Evolutionary conservation across 2,797 vertebrate genomes (phyloP), one percentile per base, ranked within the genome.

Genomic region (Zalophus californianus): DNA sequence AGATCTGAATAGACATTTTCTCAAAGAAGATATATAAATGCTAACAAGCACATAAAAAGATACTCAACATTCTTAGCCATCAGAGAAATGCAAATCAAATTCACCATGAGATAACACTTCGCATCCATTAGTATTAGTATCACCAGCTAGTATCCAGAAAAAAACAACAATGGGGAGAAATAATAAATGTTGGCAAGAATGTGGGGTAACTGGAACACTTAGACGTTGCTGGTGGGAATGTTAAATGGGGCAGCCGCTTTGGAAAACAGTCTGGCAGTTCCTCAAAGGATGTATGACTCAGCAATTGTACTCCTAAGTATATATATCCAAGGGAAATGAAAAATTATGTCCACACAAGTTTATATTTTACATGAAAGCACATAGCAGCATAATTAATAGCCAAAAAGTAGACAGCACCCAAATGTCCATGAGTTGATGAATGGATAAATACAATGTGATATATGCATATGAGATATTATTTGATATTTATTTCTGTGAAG

Each of bases 401-500:
- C 13, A 77, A 77, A 92, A 75, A 44, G n/a, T 27, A 66, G 27
- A 77, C 66, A 44, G 10, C 48, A 75, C 35, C 50, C 48, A 86
- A 70, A 85, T 77, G 27, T 44, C 48, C 21, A 92, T 27, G 58
- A 62, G 32, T 18, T 64, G n/a, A 85, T 29, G n/a, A 56, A 75
- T n/a, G 18, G 56, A 75, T 75, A 89, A 62, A 52, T 78, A 87
- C 58, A 80, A 58, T 50, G 16, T 87, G 41, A 80, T 52, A 41
- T 32, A 87, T 23, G 11, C 20, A 64, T 60, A 86, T 35, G 48
- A 92, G 27, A 20, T 86, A 23, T 66, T 56, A 92, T 54, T 86
- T 93, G 64, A 77, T 73, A 93, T 44, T 66, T 77, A 77, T 77
- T 44, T 32, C 35, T 91, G 11, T 75, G 77, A 96, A 93, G 62